These are phyloP conservation scores for human DNA, from an alignment of 2,113 vertebrate species.

Conservation along the genomic window GRCh38 chr11:23823001-23823500, in stretches of 20 bases:
- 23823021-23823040: neutral
- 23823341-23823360: neutral
- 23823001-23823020: neutral
- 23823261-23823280: neutral
- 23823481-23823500: constrained; percentile 43
- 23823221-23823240: neutral
- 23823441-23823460: neutral
- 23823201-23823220: constrained; percentile 7
- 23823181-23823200: neutral
- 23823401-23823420: neutral
- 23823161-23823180: neutral
- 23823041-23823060: neutral
- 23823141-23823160: neutral
- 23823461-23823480: constrained; percentile 25
- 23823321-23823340: too few relatives aligned
- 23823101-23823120: neutral
- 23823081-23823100: neutral
- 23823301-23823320: fast-evolving
- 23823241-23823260: neutral
- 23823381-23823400: constrained; percentile 17
- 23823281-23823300: neutral
- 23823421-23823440: constrained; percentile 9
- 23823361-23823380: neutral
- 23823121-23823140: neutral
- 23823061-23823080: neutral